Percentiles rank a stretch among this genome's conserved stretches.
These are phyloP conservation scores for Mandrillus leucophaeus DNA, from an alignment of 2,113 vertebrate species.

Conservation along the genomic window DNA sequence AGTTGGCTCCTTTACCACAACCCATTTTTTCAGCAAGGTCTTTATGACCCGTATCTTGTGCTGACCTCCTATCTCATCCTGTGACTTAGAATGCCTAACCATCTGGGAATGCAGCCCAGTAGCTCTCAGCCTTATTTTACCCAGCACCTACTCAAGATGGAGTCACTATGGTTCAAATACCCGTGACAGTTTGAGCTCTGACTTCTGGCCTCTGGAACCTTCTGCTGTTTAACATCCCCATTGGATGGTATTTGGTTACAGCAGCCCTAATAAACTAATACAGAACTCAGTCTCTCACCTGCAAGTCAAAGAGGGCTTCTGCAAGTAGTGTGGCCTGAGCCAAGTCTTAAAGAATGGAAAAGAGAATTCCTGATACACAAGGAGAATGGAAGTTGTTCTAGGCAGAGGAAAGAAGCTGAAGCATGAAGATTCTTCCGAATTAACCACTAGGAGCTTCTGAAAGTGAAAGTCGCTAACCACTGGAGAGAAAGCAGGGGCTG, in stretches of 20 bases:
- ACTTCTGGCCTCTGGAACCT: neutral
- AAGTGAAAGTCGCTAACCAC: too few species aligned
- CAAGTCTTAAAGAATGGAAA: neutral
- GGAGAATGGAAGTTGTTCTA: neutral
- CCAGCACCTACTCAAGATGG: too few species aligned
- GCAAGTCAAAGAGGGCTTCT: neutral
- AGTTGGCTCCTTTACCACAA: too few species aligned
- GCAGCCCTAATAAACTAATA: neutral
- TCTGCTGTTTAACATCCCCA: neutral
- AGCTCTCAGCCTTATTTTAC: too few species aligned
- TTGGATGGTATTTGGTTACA: accelerated
- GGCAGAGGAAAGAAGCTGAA: neutral
- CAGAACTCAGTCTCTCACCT: neutral
- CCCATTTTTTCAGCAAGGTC: too few species aligned
- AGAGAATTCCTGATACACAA: neutral
- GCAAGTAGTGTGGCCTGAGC: neutral
- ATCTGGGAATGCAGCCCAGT: too few species aligned
- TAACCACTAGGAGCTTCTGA: neutral
- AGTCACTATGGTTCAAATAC: too few species aligned
- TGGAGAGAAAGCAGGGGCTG: neutral
- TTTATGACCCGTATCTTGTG: too few species aligned
- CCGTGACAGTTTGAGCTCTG: neutral
- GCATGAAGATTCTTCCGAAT: accelerated
- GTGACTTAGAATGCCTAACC: too few species aligned
- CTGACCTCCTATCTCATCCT: too few species aligned